Evolutionary conservation across 1,140 invertebrate species (phyloP), one percentile per base, ranked within the genome.

Genomic region (Drosophila tsacasi): DNA sequence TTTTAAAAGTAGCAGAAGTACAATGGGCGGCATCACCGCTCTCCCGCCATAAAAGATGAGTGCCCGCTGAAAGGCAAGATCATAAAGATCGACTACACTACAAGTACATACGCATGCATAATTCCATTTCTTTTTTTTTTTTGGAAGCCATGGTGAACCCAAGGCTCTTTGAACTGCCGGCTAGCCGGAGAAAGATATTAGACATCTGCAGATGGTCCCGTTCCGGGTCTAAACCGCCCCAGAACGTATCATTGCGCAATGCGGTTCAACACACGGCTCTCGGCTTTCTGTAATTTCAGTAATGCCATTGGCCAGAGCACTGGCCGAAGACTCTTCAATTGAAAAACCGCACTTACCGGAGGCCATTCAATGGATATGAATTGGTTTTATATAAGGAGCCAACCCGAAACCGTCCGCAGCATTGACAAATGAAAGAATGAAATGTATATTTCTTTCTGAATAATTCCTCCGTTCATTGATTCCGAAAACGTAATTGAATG

Each of bases 401-500:
- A 60, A 71, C 40, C 52, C 37, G 71, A 72, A 54, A 62, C 55
- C 23, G 12, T 44, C 15, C 15, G 7, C 39, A 42, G 39, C 23
- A 37, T n/a, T 27, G 27, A 54, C 30, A 47, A 74, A 73, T 64
- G 60, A 69, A 68, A 74, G 71, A 74, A 74, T 60, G 54, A 76
- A 58, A 67, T 77, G 54, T 64, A 81, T 69, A 61, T 76, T 67
- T 73, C 71, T 73, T 86, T 89, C 83, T 77, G 63, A 68, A 89
- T 89, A 89, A 81, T 89, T 81, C 67, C 59, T 60, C 62, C 40
- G 77, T 84, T 85, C 84, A 89, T 90, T 89, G 84, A 89, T 89
- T 89, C 85, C 77, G 57, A 89, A 89, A 89, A 89, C 81, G 84
- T 72, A 89, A 89, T 89, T 89, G 75, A 89, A 89, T 68, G 74